Percentiles rank a stretch among this genome's conserved stretches.
Conservation (phyloP, 2,113 vertebrate species). For the Progne subis region DNA sequence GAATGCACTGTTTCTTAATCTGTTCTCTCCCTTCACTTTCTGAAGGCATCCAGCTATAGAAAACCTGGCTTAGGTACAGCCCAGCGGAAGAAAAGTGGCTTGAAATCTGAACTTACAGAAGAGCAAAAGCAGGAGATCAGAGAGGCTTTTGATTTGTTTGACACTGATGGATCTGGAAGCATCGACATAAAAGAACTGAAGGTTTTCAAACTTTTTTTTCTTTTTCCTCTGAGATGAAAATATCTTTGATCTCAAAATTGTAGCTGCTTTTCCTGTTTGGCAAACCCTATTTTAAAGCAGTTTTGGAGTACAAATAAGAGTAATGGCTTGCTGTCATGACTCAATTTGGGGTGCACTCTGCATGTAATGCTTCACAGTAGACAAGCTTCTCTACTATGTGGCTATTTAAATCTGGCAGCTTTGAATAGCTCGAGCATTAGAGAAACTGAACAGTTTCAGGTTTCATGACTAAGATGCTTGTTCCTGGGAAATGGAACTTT, state of each 20-base stretch:
- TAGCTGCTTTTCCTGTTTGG: not conserved
- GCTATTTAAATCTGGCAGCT: not conserved
- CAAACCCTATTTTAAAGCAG: not conserved
- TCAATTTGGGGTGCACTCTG: not conserved
- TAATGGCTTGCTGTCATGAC: not conserved
- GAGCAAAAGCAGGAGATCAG: constrained; percentile 91
- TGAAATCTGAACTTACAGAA: constrained; percentile 86
- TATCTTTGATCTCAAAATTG: not conserved
- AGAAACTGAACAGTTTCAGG: not conserved
- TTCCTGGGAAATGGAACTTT: not conserved
- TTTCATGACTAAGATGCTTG: not conserved
- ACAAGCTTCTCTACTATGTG: not conserved
- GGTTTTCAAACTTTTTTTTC: constrained; percentile 64
- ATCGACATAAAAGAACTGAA: constrained; percentile 94
- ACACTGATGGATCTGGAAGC: constrained; percentile 86
- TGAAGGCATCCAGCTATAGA: constrained; percentile 80
- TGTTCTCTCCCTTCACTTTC: constrained; percentile 7
- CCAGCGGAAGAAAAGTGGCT: constrained; percentile 77
- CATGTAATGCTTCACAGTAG: not conserved
- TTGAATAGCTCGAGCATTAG: not conserved
- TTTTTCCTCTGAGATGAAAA: not conserved
- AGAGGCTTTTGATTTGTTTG: constrained; percentile 93
- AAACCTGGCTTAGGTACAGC: constrained; percentile 68
- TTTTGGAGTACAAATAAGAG: not conserved
- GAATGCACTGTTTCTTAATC: not conserved